Evolutionary conservation across 1,140 invertebrate genomes (phyloP), one percentile per base, ranked within the genome.

Genomic region (Laupala kohalensis): DNA sequence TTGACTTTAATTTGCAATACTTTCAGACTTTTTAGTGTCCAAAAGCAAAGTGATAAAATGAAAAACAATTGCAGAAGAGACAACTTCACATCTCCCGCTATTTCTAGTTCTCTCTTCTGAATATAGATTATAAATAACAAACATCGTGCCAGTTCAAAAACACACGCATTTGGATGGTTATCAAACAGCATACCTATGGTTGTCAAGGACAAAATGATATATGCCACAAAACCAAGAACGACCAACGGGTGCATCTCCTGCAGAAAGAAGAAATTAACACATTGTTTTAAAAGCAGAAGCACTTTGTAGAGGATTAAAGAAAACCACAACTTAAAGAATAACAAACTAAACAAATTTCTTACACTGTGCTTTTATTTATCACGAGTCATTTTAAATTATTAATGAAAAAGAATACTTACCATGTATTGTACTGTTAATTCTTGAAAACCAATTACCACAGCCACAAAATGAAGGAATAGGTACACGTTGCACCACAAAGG

Each of bases 111-210:
- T 26, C n/a, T 29, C 15, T 25, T 12, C 25, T 70, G 72, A 19
- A 70, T 25, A 26, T 65, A 73, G 2, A 70, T 25, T 25, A 82
- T 79, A 5, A 86, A 77, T 0, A 81, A 76, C 6, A 83, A 78
- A 74, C 87, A 89, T 0, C 88, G 80, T 0, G 82, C 30, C 0
- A 87, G 78, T 78, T 89, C 88, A 12, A 86, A 74, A 3, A 84
- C 67, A 0, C 81, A 78, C 3, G 83, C 83, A 67, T 84, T 80
- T 15, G 82, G 79, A 19, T 81, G 81, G 68, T 84, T 83, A 66
- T 91, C 89, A 74, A 91, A 88, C 13, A 91, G 75, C 81, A 91
- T 83, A 24, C 90, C 89, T 63, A 92, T 89, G 4, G 86, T 81
- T 3, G 86, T 88, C 9, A 91, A 76, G 0, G 88, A 87, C 3